These are phyloP conservation scores for Apistogramma diplotaenia DNA, from an alignment of 2,113 vertebrate genomes.

Conservation along the genomic window DNA sequence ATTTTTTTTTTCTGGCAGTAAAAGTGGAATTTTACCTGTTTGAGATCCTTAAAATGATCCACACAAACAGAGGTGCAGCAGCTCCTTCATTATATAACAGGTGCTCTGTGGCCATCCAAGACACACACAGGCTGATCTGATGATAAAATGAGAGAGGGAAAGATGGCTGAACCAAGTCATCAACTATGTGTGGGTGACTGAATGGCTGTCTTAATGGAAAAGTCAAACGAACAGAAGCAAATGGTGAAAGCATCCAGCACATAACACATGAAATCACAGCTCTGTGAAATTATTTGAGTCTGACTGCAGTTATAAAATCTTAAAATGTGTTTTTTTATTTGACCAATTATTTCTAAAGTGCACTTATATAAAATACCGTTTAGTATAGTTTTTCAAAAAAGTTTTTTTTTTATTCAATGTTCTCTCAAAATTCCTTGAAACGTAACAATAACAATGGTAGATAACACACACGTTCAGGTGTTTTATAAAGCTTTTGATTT, in stretches of 20 bases:
- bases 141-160: neutral
- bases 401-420: neutral
- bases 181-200: neutral
- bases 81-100: neutral
- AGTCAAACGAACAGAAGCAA: slow-evolving; percentile 2
- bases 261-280: neutral
- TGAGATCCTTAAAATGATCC: neutral
- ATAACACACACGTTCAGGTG: neutral
- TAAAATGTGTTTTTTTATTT: neutral
- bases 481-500: neutral
- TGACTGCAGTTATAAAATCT: neutral
- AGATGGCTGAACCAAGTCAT: slow-evolving; percentile 9
- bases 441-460: neutral
- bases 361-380: neutral
- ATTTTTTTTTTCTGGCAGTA: slow-evolving; percentile 10
- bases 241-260: neutral
- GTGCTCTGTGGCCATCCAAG: neutral
- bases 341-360: neutral
- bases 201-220: slow-evolving; percentile 13
- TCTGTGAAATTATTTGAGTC: slow-evolving; percentile 8
- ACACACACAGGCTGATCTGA: neutral
- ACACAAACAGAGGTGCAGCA: neutral
- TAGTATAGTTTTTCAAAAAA: neutral
- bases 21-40: neutral
- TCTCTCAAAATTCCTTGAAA: neutral